These are phyloP conservation scores for Ailuropoda melanoleuca DNA, from an alignment of 2,113 vertebrate species.

Conservation along the genomic window DNA sequence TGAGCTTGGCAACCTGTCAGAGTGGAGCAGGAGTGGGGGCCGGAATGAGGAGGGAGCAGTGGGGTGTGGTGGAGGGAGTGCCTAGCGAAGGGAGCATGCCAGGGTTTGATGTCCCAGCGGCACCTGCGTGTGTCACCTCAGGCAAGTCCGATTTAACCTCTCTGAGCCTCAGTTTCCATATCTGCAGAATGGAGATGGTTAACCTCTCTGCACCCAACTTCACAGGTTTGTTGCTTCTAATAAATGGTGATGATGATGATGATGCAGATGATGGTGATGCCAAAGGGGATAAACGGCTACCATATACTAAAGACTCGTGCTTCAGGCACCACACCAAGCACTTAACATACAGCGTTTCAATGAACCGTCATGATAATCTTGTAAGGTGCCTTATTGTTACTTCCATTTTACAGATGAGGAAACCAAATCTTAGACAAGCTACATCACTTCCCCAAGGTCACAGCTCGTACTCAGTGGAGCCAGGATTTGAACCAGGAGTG, in stretches of 20 bases:
- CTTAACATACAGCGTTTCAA: not conserved
- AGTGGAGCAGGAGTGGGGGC: not conserved
- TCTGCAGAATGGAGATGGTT: not conserved
- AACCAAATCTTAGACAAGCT: not conserved
- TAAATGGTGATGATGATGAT: not conserved
- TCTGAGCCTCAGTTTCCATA: not conserved
- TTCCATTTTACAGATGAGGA: not conserved
- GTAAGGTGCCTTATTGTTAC: not conserved
- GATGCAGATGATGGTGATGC: not conserved
- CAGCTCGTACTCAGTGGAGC: not conserved
- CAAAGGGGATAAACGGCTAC: not conserved
- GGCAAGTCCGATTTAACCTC: not conserved
- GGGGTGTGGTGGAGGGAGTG: not conserved
- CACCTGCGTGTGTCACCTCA: no score
- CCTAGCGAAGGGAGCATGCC: not conserved
- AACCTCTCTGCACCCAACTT: not conserved
- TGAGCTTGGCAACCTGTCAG: not conserved
- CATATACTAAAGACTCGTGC: not conserved
- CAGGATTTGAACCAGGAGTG: not conserved
- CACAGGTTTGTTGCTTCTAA: not conserved
- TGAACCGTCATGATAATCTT: not conserved
- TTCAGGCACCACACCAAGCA: not conserved
- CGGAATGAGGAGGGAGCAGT: fast-evolving
- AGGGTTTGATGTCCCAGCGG: not conserved
- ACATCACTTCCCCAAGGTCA: not conserved